A percentile compares a stretch with the other conserved stretches of the same genome.
phyloP scores from a whole-genome alignment of 2,113 vertebrate genomes.

The Mystacornis crossleyi region DNA sequence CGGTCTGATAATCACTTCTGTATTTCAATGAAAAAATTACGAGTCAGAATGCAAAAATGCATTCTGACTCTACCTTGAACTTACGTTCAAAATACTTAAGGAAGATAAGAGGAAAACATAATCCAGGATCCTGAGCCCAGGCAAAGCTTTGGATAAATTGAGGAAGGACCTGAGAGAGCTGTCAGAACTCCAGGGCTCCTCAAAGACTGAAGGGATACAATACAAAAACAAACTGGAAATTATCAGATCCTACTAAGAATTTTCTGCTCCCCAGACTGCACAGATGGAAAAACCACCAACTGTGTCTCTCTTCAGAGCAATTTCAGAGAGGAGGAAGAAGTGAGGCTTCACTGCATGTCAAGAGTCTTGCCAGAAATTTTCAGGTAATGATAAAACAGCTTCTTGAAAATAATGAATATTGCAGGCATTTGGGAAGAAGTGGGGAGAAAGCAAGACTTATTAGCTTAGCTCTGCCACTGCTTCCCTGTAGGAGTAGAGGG shows the following conservation, averaged over 20 bases:
- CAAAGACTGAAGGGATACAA: not conserved
- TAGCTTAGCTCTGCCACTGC: not conserved
- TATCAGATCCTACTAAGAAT: not conserved
- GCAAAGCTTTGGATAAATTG: not conserved
- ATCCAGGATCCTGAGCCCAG: not conserved
- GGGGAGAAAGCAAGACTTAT: not conserved
- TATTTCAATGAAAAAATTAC: not conserved
- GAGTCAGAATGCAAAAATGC: no score
- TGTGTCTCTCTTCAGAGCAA: not conserved
- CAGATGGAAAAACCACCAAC: not conserved
- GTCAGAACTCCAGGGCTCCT: not conserved
- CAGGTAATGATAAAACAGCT: not conserved
- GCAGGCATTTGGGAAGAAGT: not conserved
- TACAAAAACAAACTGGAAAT: not conserved
- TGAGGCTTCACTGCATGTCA: not conserved
- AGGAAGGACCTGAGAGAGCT: not conserved
- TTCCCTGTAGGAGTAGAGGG: not conserved
- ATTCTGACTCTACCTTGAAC: not conserved
- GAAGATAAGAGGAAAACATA: not conserved
- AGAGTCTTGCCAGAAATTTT: not conserved
- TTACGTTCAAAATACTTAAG: not conserved
- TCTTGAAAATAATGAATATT: not conserved
- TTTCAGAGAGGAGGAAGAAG: not conserved
- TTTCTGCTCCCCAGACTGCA: not conserved
- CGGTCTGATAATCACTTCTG: not conserved